Conservation (phyloP, 2,888 invertebrate genomes). For the Tanypteryx hageni region DNA sequence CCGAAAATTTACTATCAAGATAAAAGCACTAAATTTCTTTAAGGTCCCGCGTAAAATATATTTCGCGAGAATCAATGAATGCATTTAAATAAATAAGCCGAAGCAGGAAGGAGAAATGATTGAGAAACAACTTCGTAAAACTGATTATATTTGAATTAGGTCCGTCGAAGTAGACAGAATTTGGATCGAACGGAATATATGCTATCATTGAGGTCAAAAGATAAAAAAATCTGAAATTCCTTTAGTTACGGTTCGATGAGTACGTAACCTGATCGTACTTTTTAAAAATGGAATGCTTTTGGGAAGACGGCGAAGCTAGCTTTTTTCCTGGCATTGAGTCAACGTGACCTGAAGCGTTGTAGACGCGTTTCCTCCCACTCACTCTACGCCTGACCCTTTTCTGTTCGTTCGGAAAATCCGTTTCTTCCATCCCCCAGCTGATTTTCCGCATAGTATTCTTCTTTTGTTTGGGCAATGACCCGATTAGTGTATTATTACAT, state of each 20-base stretch:
- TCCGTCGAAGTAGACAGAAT: too few relatives aligned
- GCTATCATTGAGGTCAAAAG: not conserved
- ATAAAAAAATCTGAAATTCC: not conserved
- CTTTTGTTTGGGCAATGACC: not conserved
- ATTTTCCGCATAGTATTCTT: conserved; percentile 39
- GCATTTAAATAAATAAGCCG: too few relatives aligned
- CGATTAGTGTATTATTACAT: not conserved
- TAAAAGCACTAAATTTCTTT: too few relatives aligned
- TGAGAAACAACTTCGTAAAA: too few relatives aligned
- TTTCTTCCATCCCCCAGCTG: not conserved
- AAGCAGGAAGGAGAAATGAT: too few relatives aligned
- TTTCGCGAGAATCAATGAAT: too few relatives aligned
- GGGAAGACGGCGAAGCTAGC: not conserved
- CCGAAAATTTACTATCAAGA: too few relatives aligned
- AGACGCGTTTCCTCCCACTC: not conserved
- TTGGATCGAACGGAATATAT: not conserved
- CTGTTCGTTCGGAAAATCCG: not conserved
- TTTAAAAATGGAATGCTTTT: conserved; percentile 34
- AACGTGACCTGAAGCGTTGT: conserved; percentile 42
- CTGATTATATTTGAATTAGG: too few relatives aligned
- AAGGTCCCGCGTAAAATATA: too few relatives aligned
- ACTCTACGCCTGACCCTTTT: conserved; percentile 36
- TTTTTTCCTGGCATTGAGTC: conserved; percentile 55
- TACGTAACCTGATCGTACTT: conserved; percentile 20
- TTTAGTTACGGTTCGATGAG: conserved; percentile 4